Percentiles rank a stretch among this genome's conserved stretches.
Conservation (phyloP, 1,140 invertebrate species). For the Drosophila aff. region DNA sequence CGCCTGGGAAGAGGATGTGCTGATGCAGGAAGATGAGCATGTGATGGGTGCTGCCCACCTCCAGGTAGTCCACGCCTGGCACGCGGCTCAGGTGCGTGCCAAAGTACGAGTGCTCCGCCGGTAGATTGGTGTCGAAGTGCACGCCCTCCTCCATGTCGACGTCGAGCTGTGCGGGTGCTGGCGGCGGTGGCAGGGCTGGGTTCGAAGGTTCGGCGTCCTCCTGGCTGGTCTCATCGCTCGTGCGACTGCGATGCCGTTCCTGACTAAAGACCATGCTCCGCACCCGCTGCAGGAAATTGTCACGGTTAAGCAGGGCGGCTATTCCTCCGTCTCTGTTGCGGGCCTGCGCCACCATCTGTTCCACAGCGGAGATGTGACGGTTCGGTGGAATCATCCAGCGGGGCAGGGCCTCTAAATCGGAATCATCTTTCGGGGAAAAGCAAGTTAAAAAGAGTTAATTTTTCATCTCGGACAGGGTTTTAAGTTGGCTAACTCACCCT, state of each 20-base stretch:
- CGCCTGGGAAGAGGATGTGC: slow-evolving; percentile 90
- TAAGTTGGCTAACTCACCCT: slow-evolving; percentile 33
- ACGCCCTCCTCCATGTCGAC: slow-evolving; percentile 65
- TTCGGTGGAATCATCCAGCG: slow-evolving; percentile 71
- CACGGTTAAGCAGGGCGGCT: slow-evolving; percentile 57
- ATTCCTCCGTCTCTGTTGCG: slow-evolving; percentile 66
- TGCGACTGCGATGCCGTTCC: slow-evolving; percentile 60
- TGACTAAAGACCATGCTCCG: slow-evolving; percentile 77
- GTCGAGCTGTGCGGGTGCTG: slow-evolving; percentile 19
- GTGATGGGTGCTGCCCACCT: slow-evolving; percentile 75
- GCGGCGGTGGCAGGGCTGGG: slow-evolving; percentile 9
- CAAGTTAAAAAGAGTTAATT: neutral
- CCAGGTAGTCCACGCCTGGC: slow-evolving; percentile 75
- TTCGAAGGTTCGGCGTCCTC: slow-evolving; percentile 23
- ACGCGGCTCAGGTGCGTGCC: slow-evolving; percentile 74
- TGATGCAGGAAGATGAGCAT: slow-evolving; percentile 88
- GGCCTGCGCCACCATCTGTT: slow-evolving; percentile 62
- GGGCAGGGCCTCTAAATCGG: slow-evolving; percentile 56
- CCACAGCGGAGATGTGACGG: slow-evolving; percentile 61
- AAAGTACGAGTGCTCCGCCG: slow-evolving; percentile 83
- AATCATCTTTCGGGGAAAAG: slow-evolving; percentile 46
- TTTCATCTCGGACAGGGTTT: neutral
- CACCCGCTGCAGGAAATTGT: slow-evolving; percentile 73
- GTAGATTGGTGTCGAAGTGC: slow-evolving; percentile 79
- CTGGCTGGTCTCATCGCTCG: slow-evolving; percentile 41